Evolutionary conservation across 2,797 vertebrate species (phyloP), one percentile per base, ranked within the genome.

Genomic region (Hirundo rustica): DNA sequence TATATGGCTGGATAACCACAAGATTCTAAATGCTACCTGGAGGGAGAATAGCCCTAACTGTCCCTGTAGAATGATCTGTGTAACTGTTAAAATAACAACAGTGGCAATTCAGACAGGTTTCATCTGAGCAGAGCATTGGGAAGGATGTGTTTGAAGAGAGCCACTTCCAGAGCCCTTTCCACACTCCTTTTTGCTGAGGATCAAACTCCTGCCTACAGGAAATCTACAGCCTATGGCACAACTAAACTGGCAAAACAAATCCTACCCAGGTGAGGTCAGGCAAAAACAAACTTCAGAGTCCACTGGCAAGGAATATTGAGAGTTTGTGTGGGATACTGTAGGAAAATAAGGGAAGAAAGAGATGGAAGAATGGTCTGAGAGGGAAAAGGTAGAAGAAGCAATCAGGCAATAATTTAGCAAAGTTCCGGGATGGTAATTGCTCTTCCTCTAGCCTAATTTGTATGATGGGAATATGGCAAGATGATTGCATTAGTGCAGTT

Each of bases 391-490:
- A 92, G 92, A 89, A 89, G 86, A 90, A 87, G 90, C 50, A 93
- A 94, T 92, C 74, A 94, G 45, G 26, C 32, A 85, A 71, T 82
- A 91, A 94, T 86, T 93, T 92, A 90, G 40, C 47, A 66, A 84
- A 51, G 38, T 75, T 88, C 66, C 36, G 7, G 47, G 17, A 86
- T 83, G 72, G 47, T 76, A 95, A 95, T 72, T 96, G 61, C 77
- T 71, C 88, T 79, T 95, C 88, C 93, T 96, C 74, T 77, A 74
- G 60, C 64, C 74, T 92, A 76, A 94, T 95, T 82, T 94, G 71
- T 82, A 55, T 65, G 86, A 85, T 54, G n/a, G 67, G 19, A 93
- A 75, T 80, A 84, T 36, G 64, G 71, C 38, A 88, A 85, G 83
- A 93, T 87, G 90, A 96, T 91, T 93, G 42, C 60, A 87, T 76